These are phyloP conservation scores for Epinotia demarniana DNA, from an alignment of 2,888 invertebrate genomes.

Conservation along the genomic window DNA sequence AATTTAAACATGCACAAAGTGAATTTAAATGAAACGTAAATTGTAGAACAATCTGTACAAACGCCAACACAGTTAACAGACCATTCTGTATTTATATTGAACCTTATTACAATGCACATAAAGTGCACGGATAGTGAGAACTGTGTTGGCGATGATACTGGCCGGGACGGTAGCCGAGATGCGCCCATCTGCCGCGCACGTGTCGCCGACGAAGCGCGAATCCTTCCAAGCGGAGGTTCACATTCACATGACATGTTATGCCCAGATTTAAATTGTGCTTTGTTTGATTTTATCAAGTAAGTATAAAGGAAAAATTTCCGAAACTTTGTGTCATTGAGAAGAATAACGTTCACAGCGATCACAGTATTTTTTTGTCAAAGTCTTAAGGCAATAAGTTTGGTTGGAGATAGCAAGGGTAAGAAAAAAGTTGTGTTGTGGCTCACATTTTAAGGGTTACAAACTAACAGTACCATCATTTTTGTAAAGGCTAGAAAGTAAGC, in stretches of 20 bases:
- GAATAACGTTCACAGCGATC: background rate
- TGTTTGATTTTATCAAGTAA: background rate
- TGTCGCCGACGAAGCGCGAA: conserved; percentile 52
- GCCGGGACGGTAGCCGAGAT: background rate
- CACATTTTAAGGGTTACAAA: too few relatives aligned
- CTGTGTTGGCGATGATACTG: too few relatives aligned
- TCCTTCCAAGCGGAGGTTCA: conserved; percentile 32
- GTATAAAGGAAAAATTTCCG: background rate
- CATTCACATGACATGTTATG: background rate
- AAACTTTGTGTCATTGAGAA: background rate
- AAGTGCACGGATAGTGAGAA: too few relatives aligned
- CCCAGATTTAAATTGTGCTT: background rate
- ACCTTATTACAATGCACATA: too few relatives aligned
- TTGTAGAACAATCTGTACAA: background rate
- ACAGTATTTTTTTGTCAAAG: too few relatives aligned
- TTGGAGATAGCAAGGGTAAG: too few relatives aligned
- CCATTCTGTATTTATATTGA: too few relatives aligned
- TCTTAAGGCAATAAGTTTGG: too few relatives aligned
- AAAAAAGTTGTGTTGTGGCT: too few relatives aligned
- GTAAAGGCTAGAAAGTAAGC: too few relatives aligned
- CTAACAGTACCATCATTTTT: too few relatives aligned
- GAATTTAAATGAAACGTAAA: background rate
- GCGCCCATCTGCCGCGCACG: conserved; percentile 59
- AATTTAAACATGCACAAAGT: background rate
- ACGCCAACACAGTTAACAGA: too few relatives aligned